Evolutionary conservation across 2,797 vertebrate genomes (phyloP).

Genomic region (Poeciliopsis presidionis): DNA sequence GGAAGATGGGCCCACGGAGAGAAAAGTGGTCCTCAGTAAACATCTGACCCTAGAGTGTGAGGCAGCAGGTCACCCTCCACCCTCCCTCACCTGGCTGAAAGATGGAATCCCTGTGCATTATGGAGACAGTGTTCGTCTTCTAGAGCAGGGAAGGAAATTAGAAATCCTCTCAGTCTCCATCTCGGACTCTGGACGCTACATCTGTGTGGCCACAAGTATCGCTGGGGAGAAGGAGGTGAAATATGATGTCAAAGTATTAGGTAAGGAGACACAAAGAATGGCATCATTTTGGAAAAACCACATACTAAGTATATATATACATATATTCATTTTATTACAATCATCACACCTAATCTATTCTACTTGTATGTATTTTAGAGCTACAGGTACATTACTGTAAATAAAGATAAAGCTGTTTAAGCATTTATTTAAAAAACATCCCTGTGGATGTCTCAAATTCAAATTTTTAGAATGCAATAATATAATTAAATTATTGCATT

Average conservation of each 20-base stretch:
- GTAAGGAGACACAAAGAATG: conserved; percentile 69
- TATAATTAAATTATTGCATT: background rate
- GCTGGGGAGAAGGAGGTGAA: conserved; percentile 94
- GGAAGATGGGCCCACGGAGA: conserved; percentile 75
- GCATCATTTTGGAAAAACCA: background rate
- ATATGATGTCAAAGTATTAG: conserved; percentile 91
- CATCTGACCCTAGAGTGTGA: conserved; percentile 87
- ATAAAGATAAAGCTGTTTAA: background rate
- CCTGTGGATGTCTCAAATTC: background rate
- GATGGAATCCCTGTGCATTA: conserved; percentile 87
- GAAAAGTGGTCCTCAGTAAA: conserved; percentile 85
- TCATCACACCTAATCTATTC: background rate
- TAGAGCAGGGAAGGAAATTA: conserved; percentile 86
- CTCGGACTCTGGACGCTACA: conserved; percentile 86
- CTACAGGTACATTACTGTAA: background rate
- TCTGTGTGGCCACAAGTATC: conserved; percentile 92
- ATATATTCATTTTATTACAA: background rate
- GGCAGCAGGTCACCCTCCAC: conserved; percentile 90
- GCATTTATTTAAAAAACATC: background rate
- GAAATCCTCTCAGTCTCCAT: conserved; percentile 80
- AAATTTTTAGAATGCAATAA: background rate
- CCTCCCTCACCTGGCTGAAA: conserved; percentile 93
- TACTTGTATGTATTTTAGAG: background rate
- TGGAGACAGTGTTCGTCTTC: conserved; percentile 79
- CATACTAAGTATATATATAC: background rate